These are phyloP conservation scores for Hemiscyllium ocellatum DNA, from an alignment of 2,113 vertebrate species.

Conservation along the genomic window DNA sequence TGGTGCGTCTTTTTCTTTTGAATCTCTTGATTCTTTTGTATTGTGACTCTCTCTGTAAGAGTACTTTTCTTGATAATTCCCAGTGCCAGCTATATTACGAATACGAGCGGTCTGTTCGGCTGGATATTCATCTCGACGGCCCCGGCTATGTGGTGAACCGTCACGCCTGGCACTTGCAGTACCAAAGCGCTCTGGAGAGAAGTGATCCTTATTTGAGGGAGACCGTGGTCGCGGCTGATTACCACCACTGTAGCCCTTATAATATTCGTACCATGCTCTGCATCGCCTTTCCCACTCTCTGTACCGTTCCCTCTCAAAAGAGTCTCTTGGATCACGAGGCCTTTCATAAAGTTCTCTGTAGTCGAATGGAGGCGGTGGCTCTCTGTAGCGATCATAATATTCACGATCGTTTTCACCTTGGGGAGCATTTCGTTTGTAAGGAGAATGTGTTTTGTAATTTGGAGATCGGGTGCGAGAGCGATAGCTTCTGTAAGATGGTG, in stretches of 20 bases:
- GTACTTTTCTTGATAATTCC: conserved; percentile 60
- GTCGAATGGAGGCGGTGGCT: conserved; percentile 68
- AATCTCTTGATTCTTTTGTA: conserved; percentile 38
- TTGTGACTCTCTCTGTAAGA: conserved; percentile 61
- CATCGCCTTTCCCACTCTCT: conserved; percentile 85
- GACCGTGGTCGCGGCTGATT: conserved; percentile 57
- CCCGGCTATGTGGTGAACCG: conserved; percentile 73
- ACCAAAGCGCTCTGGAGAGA: conserved; percentile 63
- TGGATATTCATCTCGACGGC: conserved; percentile 56
- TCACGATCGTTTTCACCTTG: conserved; percentile 63
- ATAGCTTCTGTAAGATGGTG: conserved; percentile 70
- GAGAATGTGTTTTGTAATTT: conserved; percentile 69
- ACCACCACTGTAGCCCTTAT: conserved; percentile 65
- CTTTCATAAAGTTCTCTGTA: conserved; percentile 71
- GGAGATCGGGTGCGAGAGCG: conserved; percentile 77
- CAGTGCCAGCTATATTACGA: conserved; percentile 48
- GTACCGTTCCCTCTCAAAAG: conserved; percentile 76
- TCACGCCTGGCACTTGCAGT: conserved; percentile 59
- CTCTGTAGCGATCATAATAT: conserved; percentile 68
- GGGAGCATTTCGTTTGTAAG: conserved; percentile 65
- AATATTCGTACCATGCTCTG: conserved; percentile 86
- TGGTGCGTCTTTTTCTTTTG: conserved; percentile 47
- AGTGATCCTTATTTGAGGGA: conserved; percentile 61
- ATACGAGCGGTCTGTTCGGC: conserved; percentile 59
- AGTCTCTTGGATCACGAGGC: conserved; percentile 66